These are phyloP conservation scores for Anguilla rostrata DNA, from an alignment of 2,113 vertebrate genomes.

Conservation along the genomic window DNA sequence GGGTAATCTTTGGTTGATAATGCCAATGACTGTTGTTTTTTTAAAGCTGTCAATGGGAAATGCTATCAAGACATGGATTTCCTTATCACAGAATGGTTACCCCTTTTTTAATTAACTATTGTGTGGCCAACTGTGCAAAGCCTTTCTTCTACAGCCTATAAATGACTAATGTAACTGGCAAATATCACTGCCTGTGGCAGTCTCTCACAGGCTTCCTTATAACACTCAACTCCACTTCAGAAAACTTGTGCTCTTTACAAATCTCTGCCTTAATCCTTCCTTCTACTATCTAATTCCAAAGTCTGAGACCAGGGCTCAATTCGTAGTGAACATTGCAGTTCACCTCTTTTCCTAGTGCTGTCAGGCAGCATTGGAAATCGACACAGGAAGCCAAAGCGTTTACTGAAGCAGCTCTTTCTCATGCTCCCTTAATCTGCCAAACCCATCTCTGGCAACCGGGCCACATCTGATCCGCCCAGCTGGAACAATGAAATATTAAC, in stretches of 20 bases:
- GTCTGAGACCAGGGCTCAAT: background rate
- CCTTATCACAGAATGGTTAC: background rate
- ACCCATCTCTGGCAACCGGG: background rate
- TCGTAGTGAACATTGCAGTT: background rate
- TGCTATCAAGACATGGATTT: background rate
- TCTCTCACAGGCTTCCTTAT: background rate
- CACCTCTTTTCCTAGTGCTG: background rate
- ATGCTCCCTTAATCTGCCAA: background rate
- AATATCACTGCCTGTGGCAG: background rate
- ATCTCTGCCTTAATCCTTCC: background rate
- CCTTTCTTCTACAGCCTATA: background rate
- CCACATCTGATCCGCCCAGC: background rate
- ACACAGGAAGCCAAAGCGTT: background rate
- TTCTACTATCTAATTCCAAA: background rate
- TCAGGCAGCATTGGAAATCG: background rate
- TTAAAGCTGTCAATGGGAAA: too few species aligned
- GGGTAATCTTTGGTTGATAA: background rate
- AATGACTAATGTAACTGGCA: background rate
- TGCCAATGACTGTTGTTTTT: background rate
- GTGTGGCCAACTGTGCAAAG: background rate
- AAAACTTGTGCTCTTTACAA: background rate
- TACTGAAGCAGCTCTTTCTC: background rate
- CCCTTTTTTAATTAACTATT: background rate
- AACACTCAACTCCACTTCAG: background rate
- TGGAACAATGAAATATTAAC: background rate